Evolutionary conservation across 2,113 vertebrate genomes (phyloP).

Genomic region (Physeter macrocephalus): DNA sequence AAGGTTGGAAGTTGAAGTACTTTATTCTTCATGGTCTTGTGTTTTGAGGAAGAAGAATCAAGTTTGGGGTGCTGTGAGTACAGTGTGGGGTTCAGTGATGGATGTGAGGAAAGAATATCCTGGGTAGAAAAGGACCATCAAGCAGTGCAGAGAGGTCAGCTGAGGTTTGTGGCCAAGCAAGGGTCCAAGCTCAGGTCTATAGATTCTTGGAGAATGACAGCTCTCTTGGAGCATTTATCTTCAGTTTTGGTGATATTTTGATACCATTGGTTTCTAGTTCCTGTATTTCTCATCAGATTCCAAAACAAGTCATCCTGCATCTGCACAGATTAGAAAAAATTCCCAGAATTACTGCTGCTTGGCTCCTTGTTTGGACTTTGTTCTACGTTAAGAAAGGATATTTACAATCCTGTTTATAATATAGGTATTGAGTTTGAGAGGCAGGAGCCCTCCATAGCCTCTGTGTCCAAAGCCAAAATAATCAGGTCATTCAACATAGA

Average conservation of each 20-base stretch:
- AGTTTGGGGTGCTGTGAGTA: background rate
- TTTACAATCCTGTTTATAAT: background rate
- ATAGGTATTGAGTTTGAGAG: background rate
- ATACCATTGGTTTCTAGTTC: background rate
- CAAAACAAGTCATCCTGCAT: constrained; percentile 13
- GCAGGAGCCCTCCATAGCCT: background rate
- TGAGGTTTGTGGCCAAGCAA: background rate
- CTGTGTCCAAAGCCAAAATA: background rate
- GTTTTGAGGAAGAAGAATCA: background rate
- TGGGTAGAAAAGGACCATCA: background rate
- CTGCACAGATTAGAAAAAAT: background rate
- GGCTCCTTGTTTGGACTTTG: constrained; percentile 18
- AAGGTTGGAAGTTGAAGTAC: background rate
- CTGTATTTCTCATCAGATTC: background rate
- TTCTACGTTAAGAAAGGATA: background rate
- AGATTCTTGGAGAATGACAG: background rate
- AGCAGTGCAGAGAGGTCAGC: background rate
- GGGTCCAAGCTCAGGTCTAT: background rate
- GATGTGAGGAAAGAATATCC: background rate
- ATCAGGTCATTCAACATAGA: background rate
- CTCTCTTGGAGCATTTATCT: background rate
- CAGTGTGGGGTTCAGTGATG: background rate
- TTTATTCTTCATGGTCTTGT: background rate
- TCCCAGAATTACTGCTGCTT: background rate
- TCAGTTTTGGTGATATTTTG: background rate